These are phyloP conservation scores for Penaeus japonicus DNA, from an alignment of 1,140 invertebrate genomes.

Conservation along the genomic window DNA sequence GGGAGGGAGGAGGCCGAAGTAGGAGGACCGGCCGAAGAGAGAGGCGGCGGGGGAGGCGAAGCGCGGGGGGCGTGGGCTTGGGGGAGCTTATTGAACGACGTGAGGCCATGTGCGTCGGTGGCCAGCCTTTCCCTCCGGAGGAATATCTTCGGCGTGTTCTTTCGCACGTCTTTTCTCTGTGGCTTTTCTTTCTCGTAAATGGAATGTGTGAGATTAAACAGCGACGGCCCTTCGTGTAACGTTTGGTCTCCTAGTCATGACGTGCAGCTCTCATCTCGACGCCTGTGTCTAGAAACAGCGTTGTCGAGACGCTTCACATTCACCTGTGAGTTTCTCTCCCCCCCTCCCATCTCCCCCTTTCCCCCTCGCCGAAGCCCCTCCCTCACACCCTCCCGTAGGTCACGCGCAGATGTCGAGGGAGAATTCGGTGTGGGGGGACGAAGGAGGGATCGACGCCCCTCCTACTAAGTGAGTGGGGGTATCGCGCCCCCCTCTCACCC, in stretches of 20 bases:
- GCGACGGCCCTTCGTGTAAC: too few species aligned
- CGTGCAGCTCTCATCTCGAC: too few species aligned
- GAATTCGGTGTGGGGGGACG: not conserved
- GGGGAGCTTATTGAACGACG: not conserved
- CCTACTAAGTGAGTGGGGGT: constrained; percentile 15
- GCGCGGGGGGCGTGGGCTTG: not conserved
- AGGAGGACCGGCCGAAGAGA: not conserved
- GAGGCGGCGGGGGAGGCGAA: not conserved
- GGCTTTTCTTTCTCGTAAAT: too few species aligned
- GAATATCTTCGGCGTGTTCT: too few species aligned
- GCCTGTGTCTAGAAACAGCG: not conserved
- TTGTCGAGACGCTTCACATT: not conserved
- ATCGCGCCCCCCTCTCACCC: not conserved
- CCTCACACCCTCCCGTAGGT: not conserved
- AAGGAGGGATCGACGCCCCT: constrained; percentile 8
- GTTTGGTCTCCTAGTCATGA: too few species aligned
- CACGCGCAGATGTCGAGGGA: constrained; percentile 15
- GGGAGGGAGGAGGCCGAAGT: not conserved
- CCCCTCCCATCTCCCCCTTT: not conserved
- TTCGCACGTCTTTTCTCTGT: too few species aligned
- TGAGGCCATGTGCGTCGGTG: not conserved
- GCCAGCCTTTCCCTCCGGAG: too few species aligned
- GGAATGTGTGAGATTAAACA: too few species aligned
- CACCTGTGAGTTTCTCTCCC: constrained; percentile 12
- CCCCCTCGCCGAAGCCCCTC: not conserved